Percentiles rank a stretch among this genome's conserved stretches.
Conservation (phyloP, 2,797 vertebrate species). For the Anas bahamensis region DNA sequence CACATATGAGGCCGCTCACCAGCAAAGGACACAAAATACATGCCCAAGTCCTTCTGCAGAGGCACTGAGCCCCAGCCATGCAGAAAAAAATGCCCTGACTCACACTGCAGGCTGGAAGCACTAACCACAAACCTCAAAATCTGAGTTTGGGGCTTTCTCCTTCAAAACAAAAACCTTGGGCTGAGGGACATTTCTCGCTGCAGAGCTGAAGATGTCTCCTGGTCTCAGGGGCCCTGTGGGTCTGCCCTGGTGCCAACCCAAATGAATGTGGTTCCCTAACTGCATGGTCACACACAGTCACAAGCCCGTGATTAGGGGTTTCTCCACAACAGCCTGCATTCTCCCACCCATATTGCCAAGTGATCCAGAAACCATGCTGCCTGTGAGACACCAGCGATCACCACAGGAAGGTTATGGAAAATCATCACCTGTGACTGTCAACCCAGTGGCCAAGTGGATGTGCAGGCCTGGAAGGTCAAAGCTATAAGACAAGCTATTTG, state of each 20-base stretch:
- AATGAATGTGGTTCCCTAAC: not conserved
- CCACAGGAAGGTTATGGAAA: not conserved
- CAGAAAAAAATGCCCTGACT: not conserved
- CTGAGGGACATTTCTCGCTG: not conserved
- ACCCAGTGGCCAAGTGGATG: not conserved
- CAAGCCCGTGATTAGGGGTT: fast-evolving
- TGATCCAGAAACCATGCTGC: not conserved
- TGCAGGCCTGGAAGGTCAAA: not conserved
- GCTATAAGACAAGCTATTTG: not conserved
- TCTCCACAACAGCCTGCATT: not conserved
- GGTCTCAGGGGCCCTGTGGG: not conserved
- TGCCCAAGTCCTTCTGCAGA: not conserved
- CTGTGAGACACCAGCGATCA: not conserved
- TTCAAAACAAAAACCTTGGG: not conserved
- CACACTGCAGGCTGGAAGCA: not conserved
- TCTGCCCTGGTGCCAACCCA: not conserved
- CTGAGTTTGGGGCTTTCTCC: not conserved
- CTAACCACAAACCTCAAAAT: not conserved
- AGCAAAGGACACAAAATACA: not conserved
- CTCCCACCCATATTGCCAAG: fast-evolving
- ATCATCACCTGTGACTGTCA: not conserved
- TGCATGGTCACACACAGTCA: not conserved
- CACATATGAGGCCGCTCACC: not conserved
- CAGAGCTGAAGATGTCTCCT: not conserved
- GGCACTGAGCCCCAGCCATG: not conserved